Evolutionary conservation across 1,140 invertebrate genomes (phyloP), one percentile per base, ranked within the genome.

Genomic region (Varroa destructor): DNA sequence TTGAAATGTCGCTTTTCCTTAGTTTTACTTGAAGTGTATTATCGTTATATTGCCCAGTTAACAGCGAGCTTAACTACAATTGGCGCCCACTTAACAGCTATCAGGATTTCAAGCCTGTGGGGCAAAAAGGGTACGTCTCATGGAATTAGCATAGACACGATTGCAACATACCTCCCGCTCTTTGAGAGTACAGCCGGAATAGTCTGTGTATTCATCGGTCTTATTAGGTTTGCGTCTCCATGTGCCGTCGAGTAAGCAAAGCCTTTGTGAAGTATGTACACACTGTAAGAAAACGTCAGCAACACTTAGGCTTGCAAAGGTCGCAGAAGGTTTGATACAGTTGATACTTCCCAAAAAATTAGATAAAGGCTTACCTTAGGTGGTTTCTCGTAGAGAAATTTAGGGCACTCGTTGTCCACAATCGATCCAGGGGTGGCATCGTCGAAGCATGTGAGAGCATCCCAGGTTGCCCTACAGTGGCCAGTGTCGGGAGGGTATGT

Each of bases 361-460:
- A 51, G 46, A 8, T 8, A 3, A 3, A 51, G 46, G 8, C 46
- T 51, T 51, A 51, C 46, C 46, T 67, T 67, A 5, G 61, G 61
- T 2, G 61, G 40, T 14, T 40, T 43, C 12, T 40, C 61, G 61
- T 67, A 67, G 40, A 67, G 61, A 40, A 67, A 67, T 67, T 40
- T 46, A 1, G 61, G 61, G 46, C 61, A 67, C 2, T 40, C n/a
- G 12, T 43, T 67, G 14, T 40, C 61, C 12, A 67, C 61, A 12
- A 8, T 37, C n/a, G 61, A 67, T 2, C 46, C 46, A 40, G 61
- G 40, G 8, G 36, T 12, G 5, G 61, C 61, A 37, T 67, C 61
- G 12, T 25, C 12, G 61, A 67, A 67, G 46, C 61, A 67, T 67
- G 61, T 67, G 40, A 67, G 46, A 37, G 40, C 61, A 46, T 67